These are phyloP conservation scores for Pangasius djambal DNA, from an alignment of 2,797 vertebrate species.

Conservation along the genomic window DNA sequence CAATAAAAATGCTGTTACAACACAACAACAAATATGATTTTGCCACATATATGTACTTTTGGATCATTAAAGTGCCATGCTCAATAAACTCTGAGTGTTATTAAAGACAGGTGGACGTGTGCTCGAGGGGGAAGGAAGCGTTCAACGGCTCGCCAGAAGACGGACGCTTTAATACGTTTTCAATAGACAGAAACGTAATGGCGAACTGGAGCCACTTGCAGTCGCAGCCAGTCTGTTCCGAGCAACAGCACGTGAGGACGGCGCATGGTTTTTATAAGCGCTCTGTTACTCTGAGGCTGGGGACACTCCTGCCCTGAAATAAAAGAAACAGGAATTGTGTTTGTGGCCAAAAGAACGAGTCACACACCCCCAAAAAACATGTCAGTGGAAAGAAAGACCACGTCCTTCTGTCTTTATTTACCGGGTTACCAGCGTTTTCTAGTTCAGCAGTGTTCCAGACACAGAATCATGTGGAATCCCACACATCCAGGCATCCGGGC, in stretches of 20 bases:
- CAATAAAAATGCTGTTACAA: neutral
- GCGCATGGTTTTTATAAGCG: slow-evolving; percentile 63
- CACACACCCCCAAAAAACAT: slow-evolving; percentile 55
- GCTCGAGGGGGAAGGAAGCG: slow-evolving; percentile 60
- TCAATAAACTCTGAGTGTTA: slow-evolving; percentile 77
- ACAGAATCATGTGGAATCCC: slow-evolving; percentile 1
- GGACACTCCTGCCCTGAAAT: slow-evolving; percentile 56
- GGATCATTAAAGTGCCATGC: slow-evolving; percentile 83
- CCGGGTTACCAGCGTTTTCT: slow-evolving; percentile 39
- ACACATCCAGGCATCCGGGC: neutral
- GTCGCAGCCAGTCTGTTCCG: slow-evolving; percentile 32
- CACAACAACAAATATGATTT: neutral
- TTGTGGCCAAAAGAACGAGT: slow-evolving; percentile 59
- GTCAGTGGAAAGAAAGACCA: slow-evolving; percentile 64
- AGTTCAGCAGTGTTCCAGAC: slow-evolving; percentile 43
- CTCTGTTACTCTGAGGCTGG: slow-evolving; percentile 60
- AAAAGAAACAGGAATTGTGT: slow-evolving; percentile 51
- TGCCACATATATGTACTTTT: slow-evolving; percentile 47
- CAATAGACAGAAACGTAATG: slow-evolving; percentile 27
- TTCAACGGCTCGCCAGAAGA: slow-evolving; percentile 63
- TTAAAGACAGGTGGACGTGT: slow-evolving; percentile 70
- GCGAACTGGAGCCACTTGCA: neutral
- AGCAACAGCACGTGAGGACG: slow-evolving; percentile 14
- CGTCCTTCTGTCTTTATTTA: slow-evolving; percentile 63
- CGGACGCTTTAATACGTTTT: slow-evolving; percentile 60